These are phyloP conservation scores for Valencia hispanica DNA, from an alignment of 2,797 vertebrate species.

Conservation along the genomic window DNA sequence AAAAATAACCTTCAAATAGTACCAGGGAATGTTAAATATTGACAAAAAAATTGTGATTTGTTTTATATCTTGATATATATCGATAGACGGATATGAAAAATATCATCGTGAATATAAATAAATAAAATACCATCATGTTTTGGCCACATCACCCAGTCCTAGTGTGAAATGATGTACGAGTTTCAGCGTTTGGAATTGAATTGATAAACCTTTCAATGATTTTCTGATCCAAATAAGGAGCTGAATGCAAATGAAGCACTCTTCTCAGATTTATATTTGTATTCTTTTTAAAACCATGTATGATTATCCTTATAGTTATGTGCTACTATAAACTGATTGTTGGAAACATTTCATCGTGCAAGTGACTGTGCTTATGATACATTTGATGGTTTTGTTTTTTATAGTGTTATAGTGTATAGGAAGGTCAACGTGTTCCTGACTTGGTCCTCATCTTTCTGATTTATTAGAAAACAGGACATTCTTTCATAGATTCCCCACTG, in stretches of 20 bases:
- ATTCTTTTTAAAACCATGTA: background rate
- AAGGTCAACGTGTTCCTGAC: background rate
- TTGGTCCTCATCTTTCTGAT: background rate
- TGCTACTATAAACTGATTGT: background rate
- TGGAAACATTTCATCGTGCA: background rate
- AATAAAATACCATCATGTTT: too few species aligned
- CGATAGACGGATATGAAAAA: too few species aligned
- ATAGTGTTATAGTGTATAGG: background rate
- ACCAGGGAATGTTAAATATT: too few species aligned
- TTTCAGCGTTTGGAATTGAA: too few species aligned
- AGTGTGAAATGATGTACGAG: background rate
- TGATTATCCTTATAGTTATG: background rate
- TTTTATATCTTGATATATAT: too few species aligned
- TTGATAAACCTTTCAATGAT: too few species aligned
- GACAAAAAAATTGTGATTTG: too few species aligned
- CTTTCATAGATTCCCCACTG: background rate
- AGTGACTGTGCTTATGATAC: background rate
- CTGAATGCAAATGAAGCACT: background rate
- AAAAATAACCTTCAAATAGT: too few species aligned
- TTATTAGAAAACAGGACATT: background rate
- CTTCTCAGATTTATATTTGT: background rate
- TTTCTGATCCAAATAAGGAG: background rate
- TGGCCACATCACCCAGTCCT: too few species aligned
- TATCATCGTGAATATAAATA: too few species aligned
- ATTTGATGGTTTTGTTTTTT: background rate